Base-by-base conservation (phyloP, 2,888 invertebrate genomes). In the Eucera pruinosa region DNA sequence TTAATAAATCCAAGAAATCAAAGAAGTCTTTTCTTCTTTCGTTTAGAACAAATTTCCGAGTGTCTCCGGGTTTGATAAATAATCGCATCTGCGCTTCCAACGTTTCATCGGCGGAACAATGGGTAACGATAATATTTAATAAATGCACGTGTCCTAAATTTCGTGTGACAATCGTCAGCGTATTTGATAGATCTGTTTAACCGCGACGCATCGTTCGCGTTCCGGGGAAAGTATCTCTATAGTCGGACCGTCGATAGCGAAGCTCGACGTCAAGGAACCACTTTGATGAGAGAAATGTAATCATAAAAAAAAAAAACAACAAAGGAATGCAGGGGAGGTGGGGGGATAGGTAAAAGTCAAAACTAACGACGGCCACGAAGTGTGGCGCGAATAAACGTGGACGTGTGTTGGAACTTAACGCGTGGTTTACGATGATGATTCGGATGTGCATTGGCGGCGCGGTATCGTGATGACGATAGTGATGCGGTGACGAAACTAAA, bases 111-210 rank as follows among this genome's bases (percentile, higher is more conserved):
- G 62, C 69, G 66, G 71, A 77, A 48, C 75, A 75, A 82, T 82
- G 73, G 80, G 83, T 86, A 87, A 84, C 84, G 85, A 88, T 87
- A 88, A 82, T 85, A 84, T 84, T 87, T 86, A 88, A 89, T 92
- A 92, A 92, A 92, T 91, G 91, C 91, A 91, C 87, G 86, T 89
- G 89, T 89, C 86, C 88, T 88, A 87, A 90, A 88, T 89, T 87
- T 87, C 76, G 82, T 88, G 86, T 83, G 91, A 91, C 90, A 91
- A 91, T 91, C 88, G 89, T 89, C 89, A 90, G 91, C 91, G 91
- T 91, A 91, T 90, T 90, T 90, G 87, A 88, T 74, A 90, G 90
- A 89, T 85, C 82, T 86, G 82, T 50, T 70, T 60, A 27, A 23
- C 48, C 71, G 36, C 52, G 58, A 52, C n/a, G 20, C 58, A 2